Evolutionary conservation across 2,797 vertebrate genomes (phyloP), one percentile per base, ranked within the genome.

Genomic region (Bovichtus diacanthus): DNA sequence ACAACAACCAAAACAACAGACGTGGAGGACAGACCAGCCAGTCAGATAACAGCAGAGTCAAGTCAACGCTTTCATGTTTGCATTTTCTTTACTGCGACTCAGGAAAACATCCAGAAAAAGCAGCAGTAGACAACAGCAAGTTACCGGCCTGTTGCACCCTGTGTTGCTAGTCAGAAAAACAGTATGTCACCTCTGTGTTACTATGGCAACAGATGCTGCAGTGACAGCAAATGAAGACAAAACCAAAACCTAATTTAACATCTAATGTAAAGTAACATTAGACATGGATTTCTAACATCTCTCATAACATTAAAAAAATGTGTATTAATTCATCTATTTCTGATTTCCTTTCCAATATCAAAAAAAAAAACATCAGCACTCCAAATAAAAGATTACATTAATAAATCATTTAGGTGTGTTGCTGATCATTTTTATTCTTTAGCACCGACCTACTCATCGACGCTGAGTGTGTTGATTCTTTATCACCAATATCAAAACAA

Each of bases 151-250:
- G 46, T 58, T 51, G 46, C 62, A 47, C 34, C 46, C 18, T 4
- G 63, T 12, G 54, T 9, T 39, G 34, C 29, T 31, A 29, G 19
- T 27, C 47, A 51, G 27, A 13, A 44, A 31, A 25, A 18, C 6
- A n/a, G n/a, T n/a, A n/a, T n/a, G n/a, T 29, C 43, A 7, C 29
- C 38, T 34, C 51, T 29, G 13, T 27, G 55, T 56, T 66, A 21
- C 61, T 6, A 66, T 76, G 74, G 70, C 79, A 72, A 67, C 68
- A 15, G 47, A 66, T 5, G 25, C 46, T 36, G 23, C 39, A 39
- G 29, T 29, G n/a, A 49, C 16, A 38, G 54, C 27, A 69, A 18
- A 23, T 39, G 3, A 16, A 18, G 46, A 50, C 68, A 60, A 36
- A 27, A 50, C 10, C 50, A 39, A 5, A 41, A 51, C 38, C 8